Conservation (phyloP, 2,797 vertebrate genomes). For the Microctenopoma steveboyesi region DNA sequence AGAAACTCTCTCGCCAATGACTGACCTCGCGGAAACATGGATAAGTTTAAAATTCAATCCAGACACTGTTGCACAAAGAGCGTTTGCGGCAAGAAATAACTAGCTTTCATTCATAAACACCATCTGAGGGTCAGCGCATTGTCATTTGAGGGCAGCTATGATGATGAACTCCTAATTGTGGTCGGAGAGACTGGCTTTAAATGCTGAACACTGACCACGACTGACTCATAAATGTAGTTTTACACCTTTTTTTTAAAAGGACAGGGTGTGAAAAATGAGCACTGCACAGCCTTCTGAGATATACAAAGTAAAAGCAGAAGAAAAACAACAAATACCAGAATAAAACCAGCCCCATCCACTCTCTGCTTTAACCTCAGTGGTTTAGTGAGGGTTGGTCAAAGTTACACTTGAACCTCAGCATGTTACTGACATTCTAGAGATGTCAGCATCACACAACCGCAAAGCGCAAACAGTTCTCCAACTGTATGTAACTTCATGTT, state of each 20-base stretch:
- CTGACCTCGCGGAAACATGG: slow-evolving; percentile 63
- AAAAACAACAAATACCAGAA: neutral
- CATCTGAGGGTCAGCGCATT: slow-evolving; percentile 46
- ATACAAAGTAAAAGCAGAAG: slow-evolving; percentile 1
- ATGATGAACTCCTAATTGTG: slow-evolving; percentile 33
- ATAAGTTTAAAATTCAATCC: slow-evolving; percentile 37
- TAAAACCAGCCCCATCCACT: slow-evolving; percentile 12
- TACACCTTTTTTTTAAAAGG: slow-evolving; percentile 4
- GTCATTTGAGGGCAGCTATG: slow-evolving; percentile 40
- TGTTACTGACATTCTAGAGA: slow-evolving; percentile 15
- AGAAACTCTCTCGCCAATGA: slow-evolving; percentile 68
- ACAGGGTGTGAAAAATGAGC: slow-evolving; percentile 7
- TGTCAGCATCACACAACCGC: slow-evolving; percentile 42
- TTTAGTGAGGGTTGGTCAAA: slow-evolving; percentile 17
- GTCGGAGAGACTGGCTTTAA: slow-evolving; percentile 23
- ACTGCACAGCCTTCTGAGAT: neutral
- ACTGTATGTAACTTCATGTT: slow-evolving; percentile 22
- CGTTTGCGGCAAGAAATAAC: slow-evolving; percentile 18
- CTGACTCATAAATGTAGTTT: neutral
- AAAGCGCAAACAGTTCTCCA: slow-evolving; percentile 13
- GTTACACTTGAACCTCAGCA: slow-evolving; percentile 20
- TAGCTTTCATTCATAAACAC: slow-evolving; percentile 49
- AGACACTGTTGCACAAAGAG: slow-evolving; percentile 51
- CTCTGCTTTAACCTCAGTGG: slow-evolving; percentile 7
- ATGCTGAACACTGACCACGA: slow-evolving; percentile 12